Conservation (phyloP, 2,113 vertebrate genomes). For the Dipodomys stephensi region DNA sequence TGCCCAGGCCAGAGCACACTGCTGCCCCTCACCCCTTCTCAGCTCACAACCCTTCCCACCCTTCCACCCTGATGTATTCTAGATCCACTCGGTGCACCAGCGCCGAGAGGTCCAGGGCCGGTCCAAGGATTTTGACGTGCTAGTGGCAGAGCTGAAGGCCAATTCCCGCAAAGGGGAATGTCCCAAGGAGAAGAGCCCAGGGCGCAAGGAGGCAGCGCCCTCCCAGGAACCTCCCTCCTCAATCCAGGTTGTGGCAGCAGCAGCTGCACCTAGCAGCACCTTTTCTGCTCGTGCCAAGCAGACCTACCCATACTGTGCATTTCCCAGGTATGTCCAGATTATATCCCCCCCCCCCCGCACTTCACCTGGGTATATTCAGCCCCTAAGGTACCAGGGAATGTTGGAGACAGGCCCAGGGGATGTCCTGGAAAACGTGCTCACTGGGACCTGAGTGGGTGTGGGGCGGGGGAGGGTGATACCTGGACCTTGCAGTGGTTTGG, state of each 20-base stretch:
- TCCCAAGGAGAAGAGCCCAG: slow-evolving; percentile 90
- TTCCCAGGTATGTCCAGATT: slow-evolving; percentile 86
- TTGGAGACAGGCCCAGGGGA: neutral
- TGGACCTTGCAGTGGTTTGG: neutral
- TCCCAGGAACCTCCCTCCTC: slow-evolving; percentile 75
- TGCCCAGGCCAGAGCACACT: slow-evolving; percentile 14
- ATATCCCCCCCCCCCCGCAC: neutral
- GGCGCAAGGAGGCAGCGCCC: slow-evolving; percentile 80
- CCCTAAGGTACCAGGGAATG: neutral
- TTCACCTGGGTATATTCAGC: neutral
- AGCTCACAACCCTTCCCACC: slow-evolving; percentile 11
- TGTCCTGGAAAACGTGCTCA: neutral
- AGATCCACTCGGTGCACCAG: slow-evolving; percentile 97
- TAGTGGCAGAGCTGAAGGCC: slow-evolving; percentile 94
- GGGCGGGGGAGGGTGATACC: neutral
- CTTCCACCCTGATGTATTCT: slow-evolving; percentile 48
- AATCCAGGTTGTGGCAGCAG: slow-evolving; percentile 83
- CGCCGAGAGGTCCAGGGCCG: slow-evolving; percentile 93
- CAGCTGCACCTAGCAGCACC: slow-evolving; percentile 68
- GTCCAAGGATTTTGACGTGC: slow-evolving; percentile 94
- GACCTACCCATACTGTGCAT: slow-evolving; percentile 86
- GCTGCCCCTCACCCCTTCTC: slow-evolving; percentile 16
- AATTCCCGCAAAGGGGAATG: slow-evolving; percentile 86
- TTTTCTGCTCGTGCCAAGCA: slow-evolving; percentile 89
- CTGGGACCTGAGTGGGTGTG: neutral